phyloP scores from a whole-genome alignment of 1,140 invertebrate genomes.

The Triops cancriformis region DNA sequence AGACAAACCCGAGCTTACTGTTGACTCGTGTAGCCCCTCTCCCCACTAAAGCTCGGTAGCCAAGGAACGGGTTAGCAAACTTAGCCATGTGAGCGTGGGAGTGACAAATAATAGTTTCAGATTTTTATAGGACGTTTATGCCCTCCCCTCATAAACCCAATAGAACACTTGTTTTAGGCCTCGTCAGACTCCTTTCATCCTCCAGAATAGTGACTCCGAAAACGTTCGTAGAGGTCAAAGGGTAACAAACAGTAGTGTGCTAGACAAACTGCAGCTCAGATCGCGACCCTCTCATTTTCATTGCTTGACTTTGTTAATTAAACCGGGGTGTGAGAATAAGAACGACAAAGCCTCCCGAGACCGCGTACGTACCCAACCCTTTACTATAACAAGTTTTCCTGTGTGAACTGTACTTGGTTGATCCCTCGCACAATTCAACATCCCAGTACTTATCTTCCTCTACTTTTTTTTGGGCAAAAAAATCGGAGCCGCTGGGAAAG shows the following conservation, averaged over 20 bases:
- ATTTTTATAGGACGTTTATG: background rate
- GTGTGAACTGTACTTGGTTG: background rate
- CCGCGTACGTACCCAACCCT: background rate
- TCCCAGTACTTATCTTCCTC: too few relatives aligned
- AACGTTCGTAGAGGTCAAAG: background rate
- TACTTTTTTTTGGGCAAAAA: background rate
- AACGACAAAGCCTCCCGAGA: constrained; percentile 1
- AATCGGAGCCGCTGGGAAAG: background rate
- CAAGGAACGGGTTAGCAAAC: background rate
- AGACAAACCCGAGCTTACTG: background rate
- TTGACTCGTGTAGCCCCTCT: background rate
- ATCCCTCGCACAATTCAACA: background rate
- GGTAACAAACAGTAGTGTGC: background rate
- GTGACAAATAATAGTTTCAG: constrained; percentile 11
- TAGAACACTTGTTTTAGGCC: too few relatives aligned
- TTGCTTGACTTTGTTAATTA: constrained; percentile 14
- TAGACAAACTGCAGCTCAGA: background rate
- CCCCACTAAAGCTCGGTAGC: too few relatives aligned
- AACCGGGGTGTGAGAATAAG: constrained; percentile 4
- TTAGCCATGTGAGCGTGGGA: background rate
- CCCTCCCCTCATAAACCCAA: background rate
- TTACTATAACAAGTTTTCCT: background rate
- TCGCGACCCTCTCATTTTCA: background rate
- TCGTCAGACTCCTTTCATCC: too few relatives aligned
- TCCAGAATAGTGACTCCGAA: too few relatives aligned